Conservation (phyloP, 1,140 invertebrate species). For the Macrocentrus cingulum region DNA sequence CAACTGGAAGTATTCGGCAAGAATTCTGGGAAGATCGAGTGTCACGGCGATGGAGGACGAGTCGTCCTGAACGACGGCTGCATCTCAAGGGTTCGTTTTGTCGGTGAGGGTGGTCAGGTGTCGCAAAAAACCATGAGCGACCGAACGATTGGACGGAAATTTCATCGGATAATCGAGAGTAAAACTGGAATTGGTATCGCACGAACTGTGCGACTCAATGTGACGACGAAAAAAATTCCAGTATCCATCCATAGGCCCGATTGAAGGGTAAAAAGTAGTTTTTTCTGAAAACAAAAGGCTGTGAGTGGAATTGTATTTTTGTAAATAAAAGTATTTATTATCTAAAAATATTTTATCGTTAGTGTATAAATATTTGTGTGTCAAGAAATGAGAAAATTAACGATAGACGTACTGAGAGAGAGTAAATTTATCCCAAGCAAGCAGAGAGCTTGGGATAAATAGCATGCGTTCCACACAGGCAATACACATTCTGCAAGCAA, state of each 20-base stretch:
- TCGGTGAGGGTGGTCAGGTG: conserved; percentile 41
- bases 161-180: not conserved
- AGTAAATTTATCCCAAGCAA: conserved; percentile 23
- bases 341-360: no score
- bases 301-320: no score
- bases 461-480: conserved; percentile 11
- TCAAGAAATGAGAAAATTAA: conserved; percentile 10
- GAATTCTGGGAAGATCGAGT: conserved; percentile 44
- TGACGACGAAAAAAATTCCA: no score
- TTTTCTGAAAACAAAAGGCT: not conserved
- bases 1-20: conserved; percentile 31
- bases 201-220: not conserved
- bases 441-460: conserved; percentile 7
- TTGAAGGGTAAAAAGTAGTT: no score
- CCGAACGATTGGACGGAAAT: not conserved
- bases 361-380: not conserved
- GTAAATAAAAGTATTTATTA: no score
- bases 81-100: conserved; percentile 33
- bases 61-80: conserved; percentile 38
- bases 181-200: not conserved
- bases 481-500: conserved; percentile 16
- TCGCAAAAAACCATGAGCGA: not conserved
- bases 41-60: conserved; percentile 45
- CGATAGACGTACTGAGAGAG: conserved; percentile 12
- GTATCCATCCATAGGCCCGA: no score